Evolutionary conservation across 2,113 vertebrate species (phyloP), one percentile per base, ranked within the genome.

Genomic region (Erythrocercus mccallii): DNA sequence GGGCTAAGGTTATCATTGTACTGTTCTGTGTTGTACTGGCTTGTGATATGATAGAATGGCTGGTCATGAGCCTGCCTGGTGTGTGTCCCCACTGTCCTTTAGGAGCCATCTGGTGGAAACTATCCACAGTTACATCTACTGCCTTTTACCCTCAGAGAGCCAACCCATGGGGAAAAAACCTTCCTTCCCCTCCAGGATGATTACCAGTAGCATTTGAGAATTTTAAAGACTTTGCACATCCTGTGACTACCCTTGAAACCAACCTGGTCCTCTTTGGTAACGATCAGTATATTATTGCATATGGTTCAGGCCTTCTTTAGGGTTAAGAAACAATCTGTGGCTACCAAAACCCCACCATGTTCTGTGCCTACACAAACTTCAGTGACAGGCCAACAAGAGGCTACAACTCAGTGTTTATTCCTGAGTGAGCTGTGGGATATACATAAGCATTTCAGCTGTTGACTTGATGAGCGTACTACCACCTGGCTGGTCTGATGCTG

Each of bases 331-430:
- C 0, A 0, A 56, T 54, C 64, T 33, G 47, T 33, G 47, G 20
- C 21, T 60, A 35, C 17, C 0, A 0, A 60, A 81, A 89, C 14
- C 30, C 45, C 7, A 11, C 9, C 0, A 24, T 0, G 0, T 65
- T 25, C 28, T 58, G n/a, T 47, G 25, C n/a, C 25, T 40, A 40
- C 40, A 61, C 24, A 35, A 40, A 60, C 33, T 45, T 66, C 53
- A 47, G 61, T 45, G 70, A 68, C 21, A 54, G n/a, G 30, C 9
- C 45, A 60, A 22, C 12, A 38, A 53, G 61, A 74, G 53, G 38
- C 28, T 68, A 19, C 38, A 38, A 74, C 13, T 47, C 38, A 40
- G 2, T 74, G 24, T n/a, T 69, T 31, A 76, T 9, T 38, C n/a
- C 47, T 54, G 54, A 74, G n/a, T 27, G 38, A 76, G n/a, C 30